Evolutionary conservation across 2,113 vertebrate species (phyloP), one percentile per base, ranked within the genome.

Genomic region (Tursiops truncatus): DNA sequence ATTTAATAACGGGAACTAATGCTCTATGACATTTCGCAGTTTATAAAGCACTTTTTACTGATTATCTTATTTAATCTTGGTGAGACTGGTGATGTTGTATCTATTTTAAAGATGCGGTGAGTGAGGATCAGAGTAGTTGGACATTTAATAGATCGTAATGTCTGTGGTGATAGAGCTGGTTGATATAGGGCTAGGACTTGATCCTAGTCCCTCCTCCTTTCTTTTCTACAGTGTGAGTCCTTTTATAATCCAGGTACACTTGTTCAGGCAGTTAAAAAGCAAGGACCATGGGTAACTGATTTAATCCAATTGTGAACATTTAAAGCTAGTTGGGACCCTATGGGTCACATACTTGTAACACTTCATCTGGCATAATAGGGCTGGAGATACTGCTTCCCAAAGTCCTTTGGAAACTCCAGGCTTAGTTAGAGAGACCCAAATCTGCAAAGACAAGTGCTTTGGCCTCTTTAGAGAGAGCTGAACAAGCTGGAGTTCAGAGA

Each of bases 1-100:
- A 74, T 91, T 94, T 89, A 96, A 96, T 94, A 91, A 91, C 3
- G 58, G 89, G 82, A 95, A 91, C 77, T 60, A 89, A 86, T 65
- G 60, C 21, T 89, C 82, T 77, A 68, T 26, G 18, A 20, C 25
- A n/a, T 47, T 77, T 91, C 26, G 76, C 44, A 85, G 89, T 82
- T 93, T 96, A 95, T n/a, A 93, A 87, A 67, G 73, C 18, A 67
- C 17, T 84, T 95, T 86, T 20, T 90, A 26, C 74, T 89, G 88
- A 60, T 88, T 94, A 60, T 93, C 65, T 38, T 70, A 53, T 44
- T 87, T 86, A 58, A 85, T 53, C 36, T 89, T 94, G 93, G 74
- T 50, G 53, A 80, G 41, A 50, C 50, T 58, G 31, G 56, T 89
- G 47, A 26, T 62, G 21, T 60, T 26, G 60, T 67, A 91, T 77